Percentiles rank a stretch among this genome's conserved stretches.
Conservation (phyloP, 2,888 invertebrate genomes). For the Alitta virens region DNA sequence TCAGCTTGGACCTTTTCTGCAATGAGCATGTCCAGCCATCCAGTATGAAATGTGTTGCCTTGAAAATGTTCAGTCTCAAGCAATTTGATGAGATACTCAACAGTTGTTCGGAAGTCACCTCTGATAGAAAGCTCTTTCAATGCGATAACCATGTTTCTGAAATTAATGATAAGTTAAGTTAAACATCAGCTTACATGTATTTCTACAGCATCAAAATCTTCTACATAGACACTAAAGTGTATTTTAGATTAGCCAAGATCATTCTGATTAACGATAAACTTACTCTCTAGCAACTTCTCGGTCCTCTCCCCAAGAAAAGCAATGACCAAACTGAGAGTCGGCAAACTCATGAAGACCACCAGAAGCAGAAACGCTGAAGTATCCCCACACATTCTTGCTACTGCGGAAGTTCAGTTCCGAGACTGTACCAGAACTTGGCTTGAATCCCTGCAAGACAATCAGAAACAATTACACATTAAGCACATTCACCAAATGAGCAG, state of each 20-base stretch:
- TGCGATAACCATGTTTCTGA: conserved; percentile 89
- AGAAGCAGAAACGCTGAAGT: conserved; percentile 96
- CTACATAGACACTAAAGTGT: too few relatives aligned
- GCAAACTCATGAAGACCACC: conserved; percentile 99
- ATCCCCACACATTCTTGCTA: conserved; percentile 99
- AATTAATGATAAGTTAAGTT: too few relatives aligned
- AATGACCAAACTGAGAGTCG: conserved; percentile 99
- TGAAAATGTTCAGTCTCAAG: conserved; percentile 89
- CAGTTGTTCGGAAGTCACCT: conserved; percentile 97
- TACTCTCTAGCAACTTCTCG: conserved; percentile 66
- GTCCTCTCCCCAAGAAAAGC: conserved; percentile 99
- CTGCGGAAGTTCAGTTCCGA: conserved; percentile 98
- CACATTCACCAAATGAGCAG: too few relatives aligned
- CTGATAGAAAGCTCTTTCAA: conserved; percentile 95
- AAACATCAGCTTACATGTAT: too few relatives aligned
- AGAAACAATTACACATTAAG: too few relatives aligned
- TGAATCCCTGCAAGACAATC: conserved; percentile 67
- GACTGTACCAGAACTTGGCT: conserved; percentile 95
- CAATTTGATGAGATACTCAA: conserved; percentile 94
- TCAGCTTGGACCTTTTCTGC: conserved; percentile 86
- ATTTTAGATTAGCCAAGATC: background rate
- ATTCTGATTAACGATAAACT: conserved; percentile 28
- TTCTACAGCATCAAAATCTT: too few relatives aligned
- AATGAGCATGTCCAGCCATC: conserved; percentile 95
- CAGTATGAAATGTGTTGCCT: conserved; percentile 86